phyloP scores from a whole-genome alignment of 1,140 invertebrate genomes.

The Trachymyrmex cornetzi region DNA sequence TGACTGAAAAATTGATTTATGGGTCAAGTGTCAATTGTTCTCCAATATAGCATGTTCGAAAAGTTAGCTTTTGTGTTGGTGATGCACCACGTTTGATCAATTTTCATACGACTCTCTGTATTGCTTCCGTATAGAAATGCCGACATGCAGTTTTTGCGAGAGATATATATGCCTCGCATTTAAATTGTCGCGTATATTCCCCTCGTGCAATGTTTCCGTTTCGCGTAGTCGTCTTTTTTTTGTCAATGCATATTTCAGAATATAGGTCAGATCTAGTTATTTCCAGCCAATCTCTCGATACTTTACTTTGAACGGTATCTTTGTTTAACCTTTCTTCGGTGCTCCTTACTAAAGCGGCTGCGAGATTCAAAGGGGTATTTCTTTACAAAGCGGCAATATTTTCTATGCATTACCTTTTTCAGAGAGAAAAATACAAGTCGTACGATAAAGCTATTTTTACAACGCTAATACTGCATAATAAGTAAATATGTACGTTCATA shows the following conservation, averaged over 20 bases:
- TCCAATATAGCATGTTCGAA: slow-evolving; percentile 27
- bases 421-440: not conserved
- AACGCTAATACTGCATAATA: not conserved
- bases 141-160: slow-evolving; percentile 32
- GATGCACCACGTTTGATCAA: slow-evolving; percentile 51
- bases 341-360: slow-evolving; percentile 21
- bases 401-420: slow-evolving; percentile 39
- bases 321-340: slow-evolving; percentile 40
- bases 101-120: slow-evolving; percentile 41
- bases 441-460: not conserved
- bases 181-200: slow-evolving; percentile 23
- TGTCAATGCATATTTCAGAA: slow-evolving; percentile 63
- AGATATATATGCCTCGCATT: slow-evolving; percentile 3
- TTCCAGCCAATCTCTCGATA: slow-evolving; percentile 60
- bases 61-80: slow-evolving; percentile 33
- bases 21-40: slow-evolving; percentile 61
- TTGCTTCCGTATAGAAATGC: slow-evolving; percentile 15
- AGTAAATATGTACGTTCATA: not conserved
- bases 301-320: slow-evolving; percentile 54
- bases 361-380: slow-evolving; percentile 43
- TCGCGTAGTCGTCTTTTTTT: slow-evolving; percentile 37
- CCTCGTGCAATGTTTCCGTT: not conserved
- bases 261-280: slow-evolving; percentile 67
- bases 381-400: slow-evolving; percentile 33
- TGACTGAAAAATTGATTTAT: slow-evolving; percentile 57